A percentile compares a stretch with the other conserved stretches of the same genome.
phyloP scores from a whole-genome alignment of 2,797 vertebrate genomes.

The Gallinago stenura region DNA sequence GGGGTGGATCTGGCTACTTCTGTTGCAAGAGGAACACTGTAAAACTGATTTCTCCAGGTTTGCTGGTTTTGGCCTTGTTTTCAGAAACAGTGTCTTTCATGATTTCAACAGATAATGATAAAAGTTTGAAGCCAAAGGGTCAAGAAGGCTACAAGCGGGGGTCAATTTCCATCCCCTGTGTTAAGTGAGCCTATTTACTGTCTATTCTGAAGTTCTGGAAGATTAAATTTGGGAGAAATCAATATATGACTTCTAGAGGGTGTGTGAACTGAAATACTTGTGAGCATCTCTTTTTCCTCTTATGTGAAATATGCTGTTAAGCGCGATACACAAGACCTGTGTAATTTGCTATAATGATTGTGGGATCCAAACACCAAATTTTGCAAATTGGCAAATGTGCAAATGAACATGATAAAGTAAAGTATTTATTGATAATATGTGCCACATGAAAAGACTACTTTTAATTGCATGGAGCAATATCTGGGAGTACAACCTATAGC shows the following conservation, averaged over 20 bases:
- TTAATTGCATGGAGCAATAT: neutral
- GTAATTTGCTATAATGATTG: neutral
- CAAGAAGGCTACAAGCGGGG: neutral
- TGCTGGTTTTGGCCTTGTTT: neutral
- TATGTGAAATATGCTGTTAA: neutral
- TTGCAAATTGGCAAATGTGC: neutral
- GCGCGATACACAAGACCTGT: neutral
- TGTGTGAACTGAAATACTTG: conserved; percentile 18
- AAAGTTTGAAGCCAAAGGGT: conserved; percentile 16
- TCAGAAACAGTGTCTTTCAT: neutral
- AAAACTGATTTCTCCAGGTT: neutral
- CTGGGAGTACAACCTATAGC: rapidly evolving
- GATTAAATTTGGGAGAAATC: conserved; percentile 47
- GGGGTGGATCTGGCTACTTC: neutral
- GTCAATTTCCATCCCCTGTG: conserved; percentile 5
- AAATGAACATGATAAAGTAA: neutral
- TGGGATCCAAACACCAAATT: neutral
- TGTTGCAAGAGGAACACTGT: neutral
- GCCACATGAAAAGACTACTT: neutral
- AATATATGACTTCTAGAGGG: conserved; percentile 27
- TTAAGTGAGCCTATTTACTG: conserved; percentile 34
- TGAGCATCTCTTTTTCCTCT: neutral
- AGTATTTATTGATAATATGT: neutral
- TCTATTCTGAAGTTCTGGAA: conserved; percentile 33
- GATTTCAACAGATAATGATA: neutral